phyloP scores from a whole-genome alignment of 23 tunicate genomes.

The Ciona savignyi region DNA sequence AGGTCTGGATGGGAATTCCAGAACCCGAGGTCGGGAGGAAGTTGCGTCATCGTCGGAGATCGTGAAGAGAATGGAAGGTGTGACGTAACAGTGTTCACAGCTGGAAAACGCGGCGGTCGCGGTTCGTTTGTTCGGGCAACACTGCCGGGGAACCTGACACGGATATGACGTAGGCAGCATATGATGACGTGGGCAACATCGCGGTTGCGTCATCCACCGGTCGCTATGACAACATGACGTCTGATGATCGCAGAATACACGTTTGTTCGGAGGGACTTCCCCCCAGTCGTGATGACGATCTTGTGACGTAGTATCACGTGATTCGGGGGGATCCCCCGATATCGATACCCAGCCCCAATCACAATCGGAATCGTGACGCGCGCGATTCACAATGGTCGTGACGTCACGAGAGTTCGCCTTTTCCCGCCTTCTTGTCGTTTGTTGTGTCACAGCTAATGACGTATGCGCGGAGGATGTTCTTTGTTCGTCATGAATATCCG shows the following conservation, averaged over 20 bases:
- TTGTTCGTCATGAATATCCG: background rate
- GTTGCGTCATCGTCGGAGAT: conserved; percentile 19
- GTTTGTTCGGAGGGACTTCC: background rate
- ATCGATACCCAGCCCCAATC: background rate
- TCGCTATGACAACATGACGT: background rate
- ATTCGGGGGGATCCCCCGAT: background rate
- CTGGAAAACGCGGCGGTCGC: background rate
- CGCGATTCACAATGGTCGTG: too few species aligned
- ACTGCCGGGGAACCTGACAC: background rate
- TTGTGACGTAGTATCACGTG: background rate
- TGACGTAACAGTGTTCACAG: background rate
- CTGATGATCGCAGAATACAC: background rate
- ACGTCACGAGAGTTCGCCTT: background rate
- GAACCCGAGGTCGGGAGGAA: background rate
- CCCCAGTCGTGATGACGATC: background rate
- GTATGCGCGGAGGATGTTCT: background rate
- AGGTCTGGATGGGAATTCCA: background rate
- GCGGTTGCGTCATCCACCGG: background rate
- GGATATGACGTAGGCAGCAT: too few species aligned
- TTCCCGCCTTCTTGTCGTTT: background rate
- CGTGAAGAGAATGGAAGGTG: conserved; percentile 14
- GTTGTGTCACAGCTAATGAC: background rate
- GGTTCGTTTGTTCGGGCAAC: conserved; percentile 1
- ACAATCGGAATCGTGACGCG: background rate
- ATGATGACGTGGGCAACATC: background rate